Evolutionary conservation across 2,113 vertebrate species (phyloP), one percentile per base, ranked within the genome.

Genomic region (Cervus canadensis): DNA sequence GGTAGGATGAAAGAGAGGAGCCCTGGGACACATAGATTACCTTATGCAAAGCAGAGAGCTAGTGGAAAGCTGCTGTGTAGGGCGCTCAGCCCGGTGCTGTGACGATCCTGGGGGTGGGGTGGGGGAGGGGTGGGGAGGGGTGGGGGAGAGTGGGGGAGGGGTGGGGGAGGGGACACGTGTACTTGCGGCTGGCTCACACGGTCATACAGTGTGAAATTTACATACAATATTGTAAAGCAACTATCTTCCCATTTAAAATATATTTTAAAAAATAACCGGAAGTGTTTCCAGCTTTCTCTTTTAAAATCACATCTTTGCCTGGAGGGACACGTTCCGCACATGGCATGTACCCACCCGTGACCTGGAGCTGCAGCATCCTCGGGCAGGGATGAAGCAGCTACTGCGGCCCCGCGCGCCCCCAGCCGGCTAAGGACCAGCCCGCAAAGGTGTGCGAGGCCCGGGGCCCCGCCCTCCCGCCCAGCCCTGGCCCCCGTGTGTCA

Each of bases 271-370:
- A 56, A 56, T 12, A 1, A 17, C 14, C 4, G 0, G 23, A 64
- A 52, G n/a, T 40, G 17, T 60, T 71, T 71, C 6, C 5, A 94
- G 64, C 84, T 84, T 93, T 84, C 90, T 94, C 57, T 26, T 48
- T 62, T 56, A 45, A 97, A 94, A 64, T 50, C 81, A 19, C 62
- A 48, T 43, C 54, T 74, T 48, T n/a, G 48, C 30, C 76, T 56
- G 28, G 2, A 6, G 74, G 48, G 92, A 36, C 3, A 43, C 43
- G 78, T 57, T 62, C 56, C 3, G 40, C 71, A 21, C 0, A 33
- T 0, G 0, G 12, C 0, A 2, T 26, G 0, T 21, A 14, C 17
- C 26, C 95, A 54, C 33, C 23, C 40, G 12, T 36, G 23, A 36
- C 45, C 5, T 17, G 2, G 30, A 64, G 7, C 25, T 11, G 2